These are phyloP conservation scores for Heliconius charithonia DNA, from an alignment of 2,888 invertebrate genomes.

Conservation along the genomic window DNA sequence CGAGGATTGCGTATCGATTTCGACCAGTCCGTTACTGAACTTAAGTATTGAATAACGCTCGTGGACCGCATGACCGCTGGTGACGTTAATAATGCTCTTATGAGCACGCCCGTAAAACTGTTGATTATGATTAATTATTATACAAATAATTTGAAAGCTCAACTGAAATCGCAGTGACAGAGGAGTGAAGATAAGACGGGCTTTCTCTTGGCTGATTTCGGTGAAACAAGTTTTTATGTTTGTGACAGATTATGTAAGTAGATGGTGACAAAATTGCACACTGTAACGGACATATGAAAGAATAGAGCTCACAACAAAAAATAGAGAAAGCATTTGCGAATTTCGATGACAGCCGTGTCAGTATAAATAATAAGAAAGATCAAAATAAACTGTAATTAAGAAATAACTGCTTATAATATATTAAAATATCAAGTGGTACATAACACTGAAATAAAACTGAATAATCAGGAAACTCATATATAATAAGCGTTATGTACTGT, in stretches of 20 bases:
- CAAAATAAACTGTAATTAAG: conserved; percentile 20
- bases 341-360: conserved; percentile 51
- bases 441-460: conserved; percentile 11
- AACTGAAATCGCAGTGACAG: conserved; percentile 54
- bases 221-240: conserved; percentile 68
- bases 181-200: conserved; percentile 59
- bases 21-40: conserved; percentile 65
- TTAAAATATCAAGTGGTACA: not conserved
- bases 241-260: conserved; percentile 68
- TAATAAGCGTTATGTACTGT: conserved; percentile 12
- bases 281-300: conserved; percentile 61
- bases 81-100: conserved; percentile 46
- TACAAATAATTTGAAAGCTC: conserved; percentile 53
- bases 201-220: conserved; percentile 70
- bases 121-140: conserved; percentile 32
- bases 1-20: conserved; percentile 68
- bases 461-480: conserved; percentile 6
- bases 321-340: conserved; percentile 67
- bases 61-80: conserved; percentile 56
- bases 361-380: conserved; percentile 35
- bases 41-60: conserved; percentile 63
- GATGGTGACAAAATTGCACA: conserved; percentile 70
- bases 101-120: conserved; percentile 30
- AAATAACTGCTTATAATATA: conserved; percentile 3
- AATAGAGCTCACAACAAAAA: conserved; percentile 58